A percentile compares a stretch with the other conserved stretches of the same genome.
phyloP scores from a whole-genome alignment of 2,797 vertebrate genomes.

The Delichon dasypus region DNA sequence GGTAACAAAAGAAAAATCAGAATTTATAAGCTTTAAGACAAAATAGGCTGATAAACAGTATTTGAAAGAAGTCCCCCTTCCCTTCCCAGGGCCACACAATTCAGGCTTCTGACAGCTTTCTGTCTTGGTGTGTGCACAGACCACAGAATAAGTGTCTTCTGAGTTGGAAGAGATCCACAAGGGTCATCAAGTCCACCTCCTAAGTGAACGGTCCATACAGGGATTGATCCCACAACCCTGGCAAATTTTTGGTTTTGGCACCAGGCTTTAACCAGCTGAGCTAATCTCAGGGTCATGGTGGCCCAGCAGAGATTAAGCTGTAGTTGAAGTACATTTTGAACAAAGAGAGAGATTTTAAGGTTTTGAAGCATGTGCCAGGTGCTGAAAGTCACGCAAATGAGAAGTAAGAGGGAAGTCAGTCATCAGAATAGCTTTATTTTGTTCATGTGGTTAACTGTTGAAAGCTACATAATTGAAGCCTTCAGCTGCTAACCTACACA shows the following conservation, averaged over 20 bases:
- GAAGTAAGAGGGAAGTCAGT: not conserved
- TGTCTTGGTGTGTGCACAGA: not conserved
- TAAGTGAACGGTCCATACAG: not conserved
- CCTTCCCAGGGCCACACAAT: rapidly evolving
- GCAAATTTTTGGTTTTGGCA: rapidly evolving
- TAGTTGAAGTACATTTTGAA: not conserved
- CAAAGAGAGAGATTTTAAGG: not conserved
- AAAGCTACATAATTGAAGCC: not conserved
- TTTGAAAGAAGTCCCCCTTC: not conserved
- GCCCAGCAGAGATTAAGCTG: not conserved
- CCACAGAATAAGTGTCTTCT: not conserved
- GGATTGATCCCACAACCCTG: not conserved
- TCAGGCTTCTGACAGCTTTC: not conserved
- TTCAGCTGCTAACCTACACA: not conserved
- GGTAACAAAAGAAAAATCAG: not conserved
- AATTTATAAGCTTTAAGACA: not conserved
- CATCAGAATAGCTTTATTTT: not conserved
- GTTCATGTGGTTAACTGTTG: not conserved
- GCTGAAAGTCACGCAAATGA: not conserved
- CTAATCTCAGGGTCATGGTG: not conserved
- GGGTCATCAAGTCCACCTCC: not conserved
- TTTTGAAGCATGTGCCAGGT: not conserved
- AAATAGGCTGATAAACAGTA: not conserved
- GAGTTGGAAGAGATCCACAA: not conserved
- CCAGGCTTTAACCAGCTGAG: not conserved